Conservation (phyloP, 2,113 vertebrate species). For the Delphinus delphis region DNA sequence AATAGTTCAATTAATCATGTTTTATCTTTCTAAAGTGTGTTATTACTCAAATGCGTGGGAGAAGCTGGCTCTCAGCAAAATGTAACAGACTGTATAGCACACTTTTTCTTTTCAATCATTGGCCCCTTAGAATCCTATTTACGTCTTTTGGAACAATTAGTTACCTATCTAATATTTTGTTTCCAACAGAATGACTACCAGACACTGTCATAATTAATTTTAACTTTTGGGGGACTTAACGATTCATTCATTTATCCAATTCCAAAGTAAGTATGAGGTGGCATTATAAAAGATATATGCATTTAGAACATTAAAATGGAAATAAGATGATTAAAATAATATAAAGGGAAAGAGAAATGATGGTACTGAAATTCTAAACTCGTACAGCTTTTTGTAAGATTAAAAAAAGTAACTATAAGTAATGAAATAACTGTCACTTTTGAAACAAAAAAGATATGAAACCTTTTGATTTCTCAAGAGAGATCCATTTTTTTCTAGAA, state of each 20-base stretch:
- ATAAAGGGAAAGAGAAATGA: neutral
- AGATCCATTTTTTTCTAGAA: neutral
- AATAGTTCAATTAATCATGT: slow-evolving; percentile 57
- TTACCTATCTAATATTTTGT: neutral
- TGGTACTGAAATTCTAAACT: neutral
- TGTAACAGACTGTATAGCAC: neutral
- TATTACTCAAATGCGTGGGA: slow-evolving; percentile 44
- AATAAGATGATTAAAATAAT: neutral
- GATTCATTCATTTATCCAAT: neutral
- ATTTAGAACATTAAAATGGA: neutral
- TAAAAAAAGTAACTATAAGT: neutral
- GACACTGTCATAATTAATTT: neutral
- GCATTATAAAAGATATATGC: neutral
- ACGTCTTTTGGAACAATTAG: neutral
- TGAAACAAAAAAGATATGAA: neutral
- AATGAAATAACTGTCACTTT: neutral
- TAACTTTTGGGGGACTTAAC: neutral
- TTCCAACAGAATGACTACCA: neutral
- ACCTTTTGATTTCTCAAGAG: neutral
- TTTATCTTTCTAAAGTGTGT: slow-evolving; percentile 45
- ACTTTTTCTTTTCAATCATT: neutral
- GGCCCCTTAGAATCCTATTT: neutral
- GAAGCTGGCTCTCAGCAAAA: slow-evolving; percentile 26
- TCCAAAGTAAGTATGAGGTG: neutral
- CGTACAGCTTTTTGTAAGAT: neutral